phyloP scores from a whole-genome alignment of 2,888 invertebrate genomes.

The Troides oblongomaculatus region DNA sequence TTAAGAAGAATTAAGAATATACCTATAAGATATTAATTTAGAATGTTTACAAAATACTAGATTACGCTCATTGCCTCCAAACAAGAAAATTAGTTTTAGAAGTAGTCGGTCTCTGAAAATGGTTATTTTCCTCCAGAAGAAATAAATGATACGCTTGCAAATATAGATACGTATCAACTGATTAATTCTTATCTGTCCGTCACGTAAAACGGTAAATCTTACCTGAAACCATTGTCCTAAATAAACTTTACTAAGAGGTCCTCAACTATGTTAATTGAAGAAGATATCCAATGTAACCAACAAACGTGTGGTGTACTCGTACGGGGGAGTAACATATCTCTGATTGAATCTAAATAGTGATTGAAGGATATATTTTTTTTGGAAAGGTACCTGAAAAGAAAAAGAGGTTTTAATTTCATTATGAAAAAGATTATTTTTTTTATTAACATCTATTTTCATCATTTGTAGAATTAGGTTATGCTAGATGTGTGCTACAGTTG shows the following conservation, averaged over 20 bases:
- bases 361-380: background rate
- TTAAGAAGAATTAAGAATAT: no score
- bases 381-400: background rate
- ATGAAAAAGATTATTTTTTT: background rate
- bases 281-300: constrained; percentile 18
- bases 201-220: constrained; percentile 21
- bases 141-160: no score
- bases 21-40: no score
- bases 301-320: constrained; percentile 15
- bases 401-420: background rate
- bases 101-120: no score
- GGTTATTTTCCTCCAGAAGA: no score
- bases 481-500: no score
- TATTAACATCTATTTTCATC: background rate
- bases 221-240: constrained; percentile 22
- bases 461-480: background rate
- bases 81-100: no score
- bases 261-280: constrained; percentile 26
- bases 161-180: background rate
- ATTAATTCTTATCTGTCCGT: constrained; percentile 13
- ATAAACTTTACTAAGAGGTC: constrained; percentile 22
- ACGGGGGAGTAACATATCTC: constrained; percentile 9
- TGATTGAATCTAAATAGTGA: background rate
- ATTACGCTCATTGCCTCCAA: no score
- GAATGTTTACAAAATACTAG: no score